phyloP scores from a whole-genome alignment of 2,113 vertebrate species.

The Pogonocichla stellata region DNA sequence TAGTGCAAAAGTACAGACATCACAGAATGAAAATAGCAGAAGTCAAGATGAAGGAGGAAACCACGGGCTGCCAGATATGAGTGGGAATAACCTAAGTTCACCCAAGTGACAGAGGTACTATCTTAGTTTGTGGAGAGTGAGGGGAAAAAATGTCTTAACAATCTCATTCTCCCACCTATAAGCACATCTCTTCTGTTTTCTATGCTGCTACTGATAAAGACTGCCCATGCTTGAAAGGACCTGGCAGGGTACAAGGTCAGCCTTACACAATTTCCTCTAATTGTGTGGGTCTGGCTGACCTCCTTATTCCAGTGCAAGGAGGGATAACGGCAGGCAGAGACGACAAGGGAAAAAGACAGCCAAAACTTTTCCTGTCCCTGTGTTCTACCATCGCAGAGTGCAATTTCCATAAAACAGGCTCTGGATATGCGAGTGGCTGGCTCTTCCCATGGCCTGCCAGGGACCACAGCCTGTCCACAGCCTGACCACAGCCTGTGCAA shows the following conservation, averaged over 20 bases:
- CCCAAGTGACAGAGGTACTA: constrained; percentile 63
- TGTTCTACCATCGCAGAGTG: background rate
- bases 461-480: accelerated
- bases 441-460: background rate
- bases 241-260: constrained; percentile 47
- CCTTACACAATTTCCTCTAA: constrained; percentile 64
- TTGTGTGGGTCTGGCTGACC: constrained; percentile 66
- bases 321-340: background rate
- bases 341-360: constrained; percentile 8
- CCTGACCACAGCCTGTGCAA: accelerated
- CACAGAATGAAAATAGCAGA: constrained; percentile 67
- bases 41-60: constrained; percentile 71
- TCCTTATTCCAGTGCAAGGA: constrained; percentile 35
- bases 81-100: constrained; percentile 66
- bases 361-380: constrained; percentile 37
- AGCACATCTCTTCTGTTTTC: constrained; percentile 55
- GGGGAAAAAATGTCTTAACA: constrained; percentile 61
- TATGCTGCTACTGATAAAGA: constrained; percentile 51
- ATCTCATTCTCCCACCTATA: constrained; percentile 48
- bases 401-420: background rate
- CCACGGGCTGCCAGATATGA: constrained; percentile 60
- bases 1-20: constrained; percentile 68
- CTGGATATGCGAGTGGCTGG: accelerated
- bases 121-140: constrained; percentile 52
- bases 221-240: constrained; percentile 56